These are phyloP conservation scores for Oceanodroma tethys DNA, from an alignment of 2,113 vertebrate species.

Conservation along the genomic window DNA sequence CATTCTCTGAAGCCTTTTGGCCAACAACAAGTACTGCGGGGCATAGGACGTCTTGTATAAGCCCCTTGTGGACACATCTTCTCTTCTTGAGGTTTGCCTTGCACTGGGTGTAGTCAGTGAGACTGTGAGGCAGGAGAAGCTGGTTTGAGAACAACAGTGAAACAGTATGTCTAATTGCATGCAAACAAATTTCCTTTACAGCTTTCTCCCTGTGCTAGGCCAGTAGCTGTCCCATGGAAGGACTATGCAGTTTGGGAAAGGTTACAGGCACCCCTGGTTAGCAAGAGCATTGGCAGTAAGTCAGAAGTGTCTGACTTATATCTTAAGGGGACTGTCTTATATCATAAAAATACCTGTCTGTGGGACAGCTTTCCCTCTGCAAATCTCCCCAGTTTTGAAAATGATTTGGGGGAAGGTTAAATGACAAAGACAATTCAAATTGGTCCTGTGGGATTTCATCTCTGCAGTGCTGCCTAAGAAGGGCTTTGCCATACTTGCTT, in stretches of 20 bases:
- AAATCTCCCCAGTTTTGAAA: background rate
- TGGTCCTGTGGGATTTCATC: background rate
- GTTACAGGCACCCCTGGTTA: background rate
- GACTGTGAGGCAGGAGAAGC: background rate
- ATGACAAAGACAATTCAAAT: background rate
- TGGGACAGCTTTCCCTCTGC: background rate
- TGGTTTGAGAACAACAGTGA: background rate
- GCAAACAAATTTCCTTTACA: background rate
- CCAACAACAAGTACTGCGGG: rapidly evolving
- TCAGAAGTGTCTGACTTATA: too few species aligned
- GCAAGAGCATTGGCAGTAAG: background rate
- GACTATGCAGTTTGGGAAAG: background rate
- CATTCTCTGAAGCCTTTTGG: background rate
- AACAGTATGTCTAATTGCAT: background rate
- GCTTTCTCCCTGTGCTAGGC: background rate
- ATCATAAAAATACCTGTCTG: background rate
- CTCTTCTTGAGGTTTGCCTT: background rate
- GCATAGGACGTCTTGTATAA: background rate
- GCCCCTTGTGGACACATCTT: background rate
- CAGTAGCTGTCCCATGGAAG: background rate
- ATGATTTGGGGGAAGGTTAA: background rate
- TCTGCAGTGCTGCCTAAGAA: background rate
- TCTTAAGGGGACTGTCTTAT: background rate
- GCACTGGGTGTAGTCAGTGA: background rate
- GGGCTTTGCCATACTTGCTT: background rate